A percentile compares a stretch with the other conserved stretches of the same genome.
Conservation (phyloP, 2,888 invertebrate species). For the Synergus gifuensis region DNA sequence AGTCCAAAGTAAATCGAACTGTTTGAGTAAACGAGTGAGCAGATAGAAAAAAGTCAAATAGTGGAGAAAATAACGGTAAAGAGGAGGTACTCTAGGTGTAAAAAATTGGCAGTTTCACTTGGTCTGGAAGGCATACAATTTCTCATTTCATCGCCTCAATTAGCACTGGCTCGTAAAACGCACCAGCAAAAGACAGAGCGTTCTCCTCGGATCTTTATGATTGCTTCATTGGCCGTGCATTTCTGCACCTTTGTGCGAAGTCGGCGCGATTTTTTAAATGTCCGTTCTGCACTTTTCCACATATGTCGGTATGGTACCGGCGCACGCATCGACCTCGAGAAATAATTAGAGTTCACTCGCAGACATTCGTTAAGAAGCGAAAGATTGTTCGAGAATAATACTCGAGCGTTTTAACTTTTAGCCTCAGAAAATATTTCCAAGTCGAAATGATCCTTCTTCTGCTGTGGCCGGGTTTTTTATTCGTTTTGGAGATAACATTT, state of each 20-base stretch:
- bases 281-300: conserved; percentile 47
- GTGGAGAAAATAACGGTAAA: conserved; percentile 22
- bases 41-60: conserved; percentile 12
- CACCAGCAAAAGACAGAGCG: conserved; percentile 36
- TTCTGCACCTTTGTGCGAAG: conserved; percentile 51
- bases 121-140: conserved; percentile 22
- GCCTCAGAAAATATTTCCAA: background rate
- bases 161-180: conserved; percentile 39
- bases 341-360: conserved; percentile 67
- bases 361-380: conserved; percentile 65
- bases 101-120: conserved; percentile 37
- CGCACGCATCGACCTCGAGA: conserved; percentile 61
- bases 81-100: conserved; percentile 13
- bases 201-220: conserved; percentile 40
- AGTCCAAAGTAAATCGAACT: conserved; percentile 9
- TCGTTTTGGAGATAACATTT: background rate
- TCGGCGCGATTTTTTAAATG: conserved; percentile 52
- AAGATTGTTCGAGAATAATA: conserved; percentile 44
- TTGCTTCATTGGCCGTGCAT: conserved; percentile 45
- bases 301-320: conserved; percentile 47
- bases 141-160: conserved; percentile 42
- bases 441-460: background rate
- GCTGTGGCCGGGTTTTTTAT: background rate
- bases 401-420: background rate
- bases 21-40: conserved; percentile 20